Percentiles rank a stretch among this genome's conserved stretches.
Evolutionary conservation across 2,797 vertebrate species (phyloP).

Genomic region (Microctenopoma lineatum): DNA sequence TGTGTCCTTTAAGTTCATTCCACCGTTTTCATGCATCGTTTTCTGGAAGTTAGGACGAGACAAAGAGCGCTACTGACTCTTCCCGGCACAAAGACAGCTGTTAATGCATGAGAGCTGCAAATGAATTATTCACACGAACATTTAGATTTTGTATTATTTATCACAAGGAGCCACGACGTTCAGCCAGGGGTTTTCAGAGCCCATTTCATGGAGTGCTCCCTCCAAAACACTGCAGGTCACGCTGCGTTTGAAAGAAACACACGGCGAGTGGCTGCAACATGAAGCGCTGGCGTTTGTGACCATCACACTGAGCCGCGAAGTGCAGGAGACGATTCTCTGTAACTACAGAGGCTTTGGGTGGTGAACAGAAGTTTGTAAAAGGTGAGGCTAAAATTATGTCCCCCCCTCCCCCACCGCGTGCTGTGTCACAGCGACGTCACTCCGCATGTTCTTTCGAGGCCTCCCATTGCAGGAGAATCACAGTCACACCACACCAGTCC

Average conservation of each 20-base stretch:
- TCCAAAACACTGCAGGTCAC: conserved; percentile 57
- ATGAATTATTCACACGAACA: conserved; percentile 76
- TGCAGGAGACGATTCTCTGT: conserved; percentile 33
- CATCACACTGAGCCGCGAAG: not conserved
- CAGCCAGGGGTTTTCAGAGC: conserved; percentile 62
- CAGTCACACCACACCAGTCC: conserved; percentile 22
- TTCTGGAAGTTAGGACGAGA: conserved; percentile 21
- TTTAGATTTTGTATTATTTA: conserved; percentile 81
- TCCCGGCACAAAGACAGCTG: conserved; percentile 60
- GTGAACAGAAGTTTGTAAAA: conserved; percentile 59
- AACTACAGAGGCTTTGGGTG: conserved; percentile 39
- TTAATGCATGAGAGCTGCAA: conserved; percentile 67
- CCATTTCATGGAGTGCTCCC: conserved; percentile 63
- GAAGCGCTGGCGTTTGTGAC: not conserved
- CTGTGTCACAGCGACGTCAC: conserved; percentile 42
- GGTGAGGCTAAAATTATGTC: conserved; percentile 63
- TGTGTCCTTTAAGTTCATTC: conserved; percentile 26
- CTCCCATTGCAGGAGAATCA: conserved; percentile 35
- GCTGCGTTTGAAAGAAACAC: conserved; percentile 22
- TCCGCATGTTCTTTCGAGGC: conserved; percentile 26
- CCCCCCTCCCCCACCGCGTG: not conserved
- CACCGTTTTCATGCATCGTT: not conserved
- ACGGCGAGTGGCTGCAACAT: conserved; percentile 15
- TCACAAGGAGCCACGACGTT: conserved; percentile 64
- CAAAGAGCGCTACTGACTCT: conserved; percentile 42